Conservation (phyloP, 2,888 invertebrate species). For the Tachina lurida region DNA sequence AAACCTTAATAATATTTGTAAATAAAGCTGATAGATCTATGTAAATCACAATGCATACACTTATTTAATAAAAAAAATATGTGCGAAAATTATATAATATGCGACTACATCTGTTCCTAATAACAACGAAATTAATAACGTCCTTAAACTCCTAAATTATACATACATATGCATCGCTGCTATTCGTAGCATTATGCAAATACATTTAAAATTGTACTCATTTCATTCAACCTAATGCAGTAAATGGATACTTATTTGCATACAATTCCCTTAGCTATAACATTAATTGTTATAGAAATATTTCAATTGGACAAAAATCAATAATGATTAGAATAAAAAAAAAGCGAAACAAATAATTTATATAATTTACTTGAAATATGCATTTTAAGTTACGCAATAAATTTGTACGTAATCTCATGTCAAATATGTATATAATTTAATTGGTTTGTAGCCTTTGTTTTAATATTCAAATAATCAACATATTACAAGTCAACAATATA, state of each 20-base stretch:
- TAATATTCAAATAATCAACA: not conserved
- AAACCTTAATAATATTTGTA: too few relatives aligned
- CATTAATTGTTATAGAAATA: conserved; percentile 27
- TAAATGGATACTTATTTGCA: conserved; percentile 6
- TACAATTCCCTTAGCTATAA: conserved; percentile 30
- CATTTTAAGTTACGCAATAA: conserved; percentile 26
- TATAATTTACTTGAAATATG: conserved; percentile 42
- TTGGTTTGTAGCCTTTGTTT: not conserved
- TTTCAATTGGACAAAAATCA: conserved; percentile 46
- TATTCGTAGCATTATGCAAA: conserved; percentile 40
- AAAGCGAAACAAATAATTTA: conserved; percentile 44
- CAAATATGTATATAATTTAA: conserved; percentile 28
- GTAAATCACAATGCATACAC: conserved; percentile 45
- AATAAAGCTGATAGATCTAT: too few relatives aligned
- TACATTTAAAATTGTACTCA: not conserved
- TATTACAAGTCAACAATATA: not conserved
- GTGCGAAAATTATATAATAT: conserved; percentile 10
- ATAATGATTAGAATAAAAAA: conserved; percentile 45
- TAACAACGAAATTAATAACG: conserved; percentile 42
- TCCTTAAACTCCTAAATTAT: conserved; percentile 33
- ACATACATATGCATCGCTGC: conserved; percentile 1
- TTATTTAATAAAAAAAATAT: conserved; percentile 51
- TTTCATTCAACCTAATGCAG: conserved; percentile 1
- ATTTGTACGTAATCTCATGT: conserved; percentile 24
- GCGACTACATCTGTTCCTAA: conserved; percentile 27